phyloP scores from a whole-genome alignment of 2,113 vertebrate species.

The Clarias macrocephalus region DNA sequence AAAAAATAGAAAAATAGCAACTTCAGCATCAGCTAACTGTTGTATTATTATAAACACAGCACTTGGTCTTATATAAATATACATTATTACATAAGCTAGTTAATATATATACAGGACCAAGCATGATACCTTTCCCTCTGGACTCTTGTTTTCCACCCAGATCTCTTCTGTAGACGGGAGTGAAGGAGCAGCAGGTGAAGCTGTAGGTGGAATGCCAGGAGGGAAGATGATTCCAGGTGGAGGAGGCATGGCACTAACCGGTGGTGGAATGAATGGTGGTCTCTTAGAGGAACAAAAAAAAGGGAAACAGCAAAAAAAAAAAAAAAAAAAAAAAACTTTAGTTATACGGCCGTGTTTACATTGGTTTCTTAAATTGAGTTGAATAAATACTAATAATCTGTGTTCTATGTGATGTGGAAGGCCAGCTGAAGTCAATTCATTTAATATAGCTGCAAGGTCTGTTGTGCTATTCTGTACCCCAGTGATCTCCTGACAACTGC shows the following conservation, averaged over 20 bases:
- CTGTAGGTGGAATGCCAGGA: constrained; percentile 48
- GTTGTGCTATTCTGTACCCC: no score
- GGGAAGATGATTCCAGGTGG: constrained; percentile 70
- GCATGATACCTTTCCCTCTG: constrained; percentile 82
- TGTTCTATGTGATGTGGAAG: background rate
- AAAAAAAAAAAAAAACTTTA: background rate
- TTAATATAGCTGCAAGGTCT: background rate
- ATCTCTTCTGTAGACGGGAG: constrained; percentile 84
- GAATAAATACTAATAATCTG: background rate
- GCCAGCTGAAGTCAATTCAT: background rate
- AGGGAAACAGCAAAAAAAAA: constrained; percentile 30
- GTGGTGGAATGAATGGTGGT: constrained; percentile 88
- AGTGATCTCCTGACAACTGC: background rate
- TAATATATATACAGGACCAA: no score
- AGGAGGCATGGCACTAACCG: constrained; percentile 83
- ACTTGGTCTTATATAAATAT: background rate
- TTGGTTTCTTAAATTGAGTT: background rate
- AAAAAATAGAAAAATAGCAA: background rate
- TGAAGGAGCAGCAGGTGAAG: constrained; percentile 78
- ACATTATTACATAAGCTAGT: background rate
- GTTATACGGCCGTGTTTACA: background rate
- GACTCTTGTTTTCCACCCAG: constrained; percentile 90
- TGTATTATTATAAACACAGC: background rate
- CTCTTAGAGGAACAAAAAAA: constrained; percentile 64
- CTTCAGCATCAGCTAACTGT: background rate